These are phyloP conservation scores for Sisor rabdophorus DNA, from an alignment of 2,113 vertebrate species.

Conservation along the genomic window DNA sequence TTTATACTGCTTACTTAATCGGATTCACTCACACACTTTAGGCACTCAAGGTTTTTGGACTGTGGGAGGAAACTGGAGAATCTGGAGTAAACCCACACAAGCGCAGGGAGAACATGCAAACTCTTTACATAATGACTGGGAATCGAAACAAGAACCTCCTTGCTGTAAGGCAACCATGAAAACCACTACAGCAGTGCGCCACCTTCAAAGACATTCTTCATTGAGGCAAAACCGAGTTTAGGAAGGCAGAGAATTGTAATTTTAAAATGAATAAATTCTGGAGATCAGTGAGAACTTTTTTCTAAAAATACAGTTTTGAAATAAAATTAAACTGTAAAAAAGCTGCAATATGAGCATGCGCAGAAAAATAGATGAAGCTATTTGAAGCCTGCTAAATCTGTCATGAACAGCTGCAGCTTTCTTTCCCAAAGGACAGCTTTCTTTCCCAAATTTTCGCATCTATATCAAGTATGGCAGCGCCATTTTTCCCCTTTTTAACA, in stretches of 20 bases:
- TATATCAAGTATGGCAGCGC: conserved; percentile 10
- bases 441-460: conserved; percentile 15
- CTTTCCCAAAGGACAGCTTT: conserved; percentile 14
- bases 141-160: too few relatives aligned
- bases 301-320: not conserved
- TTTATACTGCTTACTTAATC: too few relatives aligned
- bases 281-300: not conserved
- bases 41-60: too few relatives aligned
- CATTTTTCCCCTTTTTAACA: not conserved
- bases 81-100: too few relatives aligned
- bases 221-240: too few relatives aligned
- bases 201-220: too few relatives aligned
- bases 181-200: too few relatives aligned
- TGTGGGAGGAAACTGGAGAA: too few relatives aligned
- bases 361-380: not conserved
- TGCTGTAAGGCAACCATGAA: too few relatives aligned
- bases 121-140: too few relatives aligned
- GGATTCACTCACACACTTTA: too few relatives aligned
- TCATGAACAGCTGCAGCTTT: conserved; percentile 20
- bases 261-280: not conserved
- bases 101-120: too few relatives aligned
- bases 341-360: not conserved
- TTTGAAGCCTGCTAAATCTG: not conserved
- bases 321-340: not conserved
- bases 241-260: not conserved